Evolutionary conservation across 2,797 vertebrate genomes (phyloP).

Genomic region (Epinephelus awoara): DNA sequence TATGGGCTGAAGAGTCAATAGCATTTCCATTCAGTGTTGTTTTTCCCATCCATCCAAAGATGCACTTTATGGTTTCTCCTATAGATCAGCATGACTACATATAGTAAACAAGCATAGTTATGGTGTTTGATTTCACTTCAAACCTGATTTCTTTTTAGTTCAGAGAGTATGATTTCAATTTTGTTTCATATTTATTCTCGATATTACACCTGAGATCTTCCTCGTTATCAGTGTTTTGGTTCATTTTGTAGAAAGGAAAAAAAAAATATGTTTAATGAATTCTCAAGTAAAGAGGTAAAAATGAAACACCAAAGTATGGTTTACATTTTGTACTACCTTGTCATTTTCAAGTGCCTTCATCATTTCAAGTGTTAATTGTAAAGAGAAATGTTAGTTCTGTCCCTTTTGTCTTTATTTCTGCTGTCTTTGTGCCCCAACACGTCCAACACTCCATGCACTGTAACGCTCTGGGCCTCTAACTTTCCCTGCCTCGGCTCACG

Average conservation of each 20-base stretch:
- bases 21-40: slow-evolving; percentile 69
- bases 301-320: slow-evolving; percentile 68
- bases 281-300: slow-evolving; percentile 38
- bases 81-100: slow-evolving; percentile 49
- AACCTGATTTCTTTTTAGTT: slow-evolving; percentile 33
- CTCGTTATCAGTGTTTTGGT: slow-evolving; percentile 37
- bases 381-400: slow-evolving; percentile 1
- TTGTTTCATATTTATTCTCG: slow-evolving; percentile 63
- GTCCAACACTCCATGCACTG: slow-evolving; percentile 33
- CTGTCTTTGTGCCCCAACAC: slow-evolving; percentile 25
- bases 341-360: slow-evolving; percentile 75
- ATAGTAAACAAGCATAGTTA: slow-evolving; percentile 21
- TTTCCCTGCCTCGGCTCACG: slow-evolving; percentile 21
- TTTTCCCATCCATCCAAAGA: slow-evolving; percentile 70
- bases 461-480: slow-evolving; percentile 42
- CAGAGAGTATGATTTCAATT: slow-evolving; percentile 44
- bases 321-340: slow-evolving; percentile 63
- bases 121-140: slow-evolving; percentile 38
- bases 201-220: slow-evolving; percentile 20
- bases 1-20: slow-evolving; percentile 49
- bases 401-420: slow-evolving; percentile 39
- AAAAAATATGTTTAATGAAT: slow-evolving; percentile 24
- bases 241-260: slow-evolving; percentile 23
- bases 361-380: slow-evolving; percentile 59
- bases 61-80: slow-evolving; percentile 79